Evolutionary conservation across 2,113 vertebrate species (phyloP), one percentile per base, ranked within the genome.

Genomic region (Stercorarius parasiticus): DNA sequence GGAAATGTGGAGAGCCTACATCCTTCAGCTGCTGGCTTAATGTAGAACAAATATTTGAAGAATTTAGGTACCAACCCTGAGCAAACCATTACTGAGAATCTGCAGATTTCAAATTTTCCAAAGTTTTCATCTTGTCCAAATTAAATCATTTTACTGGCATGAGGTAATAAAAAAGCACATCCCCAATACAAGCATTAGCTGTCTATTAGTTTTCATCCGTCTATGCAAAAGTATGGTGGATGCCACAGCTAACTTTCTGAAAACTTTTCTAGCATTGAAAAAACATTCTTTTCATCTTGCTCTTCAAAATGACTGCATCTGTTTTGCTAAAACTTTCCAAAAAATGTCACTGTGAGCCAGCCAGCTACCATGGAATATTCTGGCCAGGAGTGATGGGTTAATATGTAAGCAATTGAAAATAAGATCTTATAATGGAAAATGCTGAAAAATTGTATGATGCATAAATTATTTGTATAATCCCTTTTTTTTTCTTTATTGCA

Each of bases 31-130:
- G 36, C 55, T 90, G 62, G 58, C 55, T 91, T 56, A 59, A 4
- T 21, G 30, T 36, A 71, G 56, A 55, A 50, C 47, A 91, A 96
- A 94, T 91, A 95, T 89, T 91, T 93, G 80, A 94, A 89, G 72
- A 91, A 84, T 91, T 84, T 67, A 23, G 7, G 26, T 82, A 82
- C 43, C 47, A 93, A 19, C 26, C 34, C 72, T 84, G 47, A 91
- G 32, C 64, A 93, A 91, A 84, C 52, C 45, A 17, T 87, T 95
- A 64, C 23, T 74, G 47, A 5, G 0, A 67, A 79, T 76, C 40
- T 84, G 43, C 21, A 81, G 29, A 74, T 71, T 86, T 91, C 43
- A 82, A 34, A 40, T 84, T 89, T 91, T 92, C 69, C 38, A 2
- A 66, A 91, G 32, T 74, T 94, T 87, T 89, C 40, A 29, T 64